Evolutionary conservation across 2,113 vertebrate genomes (phyloP), one percentile per base, ranked within the genome.

Genomic region (Cyprinodon tularosa): DNA sequence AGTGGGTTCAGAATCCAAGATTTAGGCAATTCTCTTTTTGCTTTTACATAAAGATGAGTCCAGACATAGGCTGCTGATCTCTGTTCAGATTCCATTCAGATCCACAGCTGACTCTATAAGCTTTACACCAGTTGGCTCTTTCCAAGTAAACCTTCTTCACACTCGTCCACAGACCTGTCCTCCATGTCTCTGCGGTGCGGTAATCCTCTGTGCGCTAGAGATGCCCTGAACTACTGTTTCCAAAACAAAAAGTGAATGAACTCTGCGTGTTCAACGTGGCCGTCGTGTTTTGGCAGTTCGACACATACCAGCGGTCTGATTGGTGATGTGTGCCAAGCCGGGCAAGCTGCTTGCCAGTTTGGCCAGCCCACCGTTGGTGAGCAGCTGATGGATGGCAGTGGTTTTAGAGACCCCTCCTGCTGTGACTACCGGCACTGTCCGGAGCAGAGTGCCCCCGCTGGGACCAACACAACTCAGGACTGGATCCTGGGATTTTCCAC

Each of bases 381-480:
- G 95, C 73, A 99, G 93, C 85, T 99, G 98, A 86, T 99, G 98
- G 84, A 99, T 98, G 68, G 97, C 95, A 0, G 97, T 97, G 88
- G 95, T 96, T 84, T 99, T 98, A 77, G 93, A 91, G 20, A 94
- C 72, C 1, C 93, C 93, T 8, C 94, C 96, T 0, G 96, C 92
- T 44, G 97, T 94, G 89, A 96, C 94, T 67, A 98, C 95, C 0
- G 97, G 97, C 75, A 98, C 93, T 1, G 97, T 95, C 4, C 97
- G 95, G n/a, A 98, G 94, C 3, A 98, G 85, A 2, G 96, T 93
- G 62, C 94, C 94, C 0, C 93, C 69, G 61, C 95, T 94, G 0
- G 94, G 92, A 68, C 94, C 90, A 20, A 96, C 88, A n/a, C 96
- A 74, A 12, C 86, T 92, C 88, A 98, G 88, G 84, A 90, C 91